Percentiles rank a stretch among this genome's conserved stretches.
Evolutionary conservation across 2,888 invertebrate species (phyloP).

Genomic region (Oscheius onirici): DNA sequence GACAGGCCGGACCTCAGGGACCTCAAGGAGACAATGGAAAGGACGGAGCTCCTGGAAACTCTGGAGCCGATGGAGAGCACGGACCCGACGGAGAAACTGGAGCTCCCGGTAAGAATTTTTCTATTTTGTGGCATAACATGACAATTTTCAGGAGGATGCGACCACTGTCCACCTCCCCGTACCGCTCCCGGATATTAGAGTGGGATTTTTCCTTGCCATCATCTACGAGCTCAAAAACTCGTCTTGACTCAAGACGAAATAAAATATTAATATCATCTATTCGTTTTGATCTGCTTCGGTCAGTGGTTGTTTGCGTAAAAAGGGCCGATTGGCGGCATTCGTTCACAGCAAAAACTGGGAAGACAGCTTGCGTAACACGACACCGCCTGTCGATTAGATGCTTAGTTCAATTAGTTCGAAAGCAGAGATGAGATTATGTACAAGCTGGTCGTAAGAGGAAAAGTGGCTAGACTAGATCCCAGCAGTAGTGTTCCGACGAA

Average conservation of each 20-base stretch:
- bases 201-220: neutral
- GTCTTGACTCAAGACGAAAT: constrained; percentile 20
- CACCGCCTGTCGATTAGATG: neutral
- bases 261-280: constrained; percentile 18
- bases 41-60: constrained; percentile 42
- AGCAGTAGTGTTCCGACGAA: no score
- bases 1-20: constrained; percentile 50
- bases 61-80: constrained; percentile 42
- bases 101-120: constrained; percentile 37
- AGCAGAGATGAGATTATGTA: neutral
- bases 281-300: neutral
- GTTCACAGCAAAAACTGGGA: constrained; percentile 12
- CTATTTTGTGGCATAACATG: neutral
- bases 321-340: neutral
- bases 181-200: constrained; percentile 66
- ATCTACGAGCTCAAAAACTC: constrained; percentile 20
- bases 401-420: constrained; percentile 16
- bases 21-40: constrained; percentile 47
- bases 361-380: constrained; percentile 21
- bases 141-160: constrained; percentile 53
- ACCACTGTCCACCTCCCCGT: constrained; percentile 65
- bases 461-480: no score
- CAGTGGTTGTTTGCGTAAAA: constrained; percentile 5
- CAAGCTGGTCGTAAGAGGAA: no score
- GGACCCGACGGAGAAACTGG: constrained; percentile 48